Base-by-base conservation (phyloP, 1,140 invertebrate genomes). In the Andrena cerasifolii region DNA sequence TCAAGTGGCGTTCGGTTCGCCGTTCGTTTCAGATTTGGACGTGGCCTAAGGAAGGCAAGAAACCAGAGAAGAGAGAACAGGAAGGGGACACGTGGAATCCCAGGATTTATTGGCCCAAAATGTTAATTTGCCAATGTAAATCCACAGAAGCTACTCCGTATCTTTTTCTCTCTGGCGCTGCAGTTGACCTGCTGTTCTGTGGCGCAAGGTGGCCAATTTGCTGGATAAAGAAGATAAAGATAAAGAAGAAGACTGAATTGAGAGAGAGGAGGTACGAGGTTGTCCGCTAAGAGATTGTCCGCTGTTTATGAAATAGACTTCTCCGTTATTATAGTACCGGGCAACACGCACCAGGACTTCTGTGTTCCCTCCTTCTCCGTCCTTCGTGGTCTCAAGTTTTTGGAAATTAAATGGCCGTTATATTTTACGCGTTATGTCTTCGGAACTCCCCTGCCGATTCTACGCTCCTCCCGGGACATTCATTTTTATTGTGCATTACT, bases 221-320 rank as follows among this genome's bases (percentile, higher is more conserved):
- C 76, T 82, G 90, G 87, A 91, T 89, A 90, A 92, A 85, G 86
- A 83, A 84, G 87, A 91, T 90, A 91, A 90, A 90, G 89, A 91
- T 89, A 77, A 79, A 80, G 85, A 79, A 70, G 70, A 80, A 84
- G 78, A 78, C 72, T 53, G 43, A 68, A 59, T 70, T 49, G 74
- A 62, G 43, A 66, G 63, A 73, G 75, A n/a, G n/a, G 54, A 80
- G 67, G 74, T 70, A 68, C 47, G 67, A 83, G 82, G 70, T 47
- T 68, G 61, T 45, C 33, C 49, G 51, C 36, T 67, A 54, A 49
- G 61, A 45, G 79, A 71, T 87, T 76, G 77, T 89, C 83, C 87
- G n/a, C n/a, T n/a, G n/a, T 90, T 90, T 90, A 90, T 90, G 89
- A 90, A 92, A 90, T 92, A 80, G 90, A 87, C 87, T 82, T 84